Conservation (phyloP, 2,888 invertebrate genomes). For the Orchesella flavescens region DNA sequence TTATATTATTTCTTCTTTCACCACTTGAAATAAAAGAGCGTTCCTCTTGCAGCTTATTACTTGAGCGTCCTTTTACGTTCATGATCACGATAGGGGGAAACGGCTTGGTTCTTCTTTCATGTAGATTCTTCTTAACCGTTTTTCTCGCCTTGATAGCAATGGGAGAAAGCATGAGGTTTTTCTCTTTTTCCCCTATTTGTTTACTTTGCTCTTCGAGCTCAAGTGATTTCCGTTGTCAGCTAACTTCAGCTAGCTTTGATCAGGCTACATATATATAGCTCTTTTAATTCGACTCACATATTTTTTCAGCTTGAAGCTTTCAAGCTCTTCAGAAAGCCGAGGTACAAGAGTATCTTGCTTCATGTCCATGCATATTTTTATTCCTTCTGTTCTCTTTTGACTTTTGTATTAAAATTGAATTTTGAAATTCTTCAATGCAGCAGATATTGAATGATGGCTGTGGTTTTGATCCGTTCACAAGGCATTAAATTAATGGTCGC, state of each 20-base stretch:
- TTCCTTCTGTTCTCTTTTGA: too few relatives aligned
- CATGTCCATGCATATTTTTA: too few relatives aligned
- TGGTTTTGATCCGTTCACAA: too few relatives aligned
- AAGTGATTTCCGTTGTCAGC: slow-evolving; percentile 52
- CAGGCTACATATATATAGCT: slow-evolving; percentile 25
- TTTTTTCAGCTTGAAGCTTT: slow-evolving; percentile 11
- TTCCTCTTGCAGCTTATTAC: background rate
- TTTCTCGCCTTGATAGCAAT: slow-evolving; percentile 6
- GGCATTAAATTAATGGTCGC: too few relatives aligned
- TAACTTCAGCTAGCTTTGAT: slow-evolving; percentile 33
- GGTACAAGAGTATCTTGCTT: background rate
- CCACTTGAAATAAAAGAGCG: slow-evolving; percentile 37
- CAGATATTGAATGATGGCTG: too few relatives aligned
- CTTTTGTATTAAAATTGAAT: too few relatives aligned
- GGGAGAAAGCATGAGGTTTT: slow-evolving; percentile 8
- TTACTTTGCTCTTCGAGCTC: slow-evolving; percentile 50
- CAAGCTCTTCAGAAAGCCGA: background rate
- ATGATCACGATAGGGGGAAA: background rate
- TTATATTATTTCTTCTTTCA: slow-evolving; percentile 11
- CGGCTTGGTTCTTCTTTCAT: slow-evolving; percentile 19
- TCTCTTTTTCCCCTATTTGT: slow-evolving; percentile 37
- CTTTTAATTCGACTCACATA: slow-evolving; percentile 20
- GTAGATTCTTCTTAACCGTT: slow-evolving; percentile 6
- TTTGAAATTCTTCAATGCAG: too few relatives aligned
- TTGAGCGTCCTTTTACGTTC: too few relatives aligned